phyloP scores from a whole-genome alignment of 2,113 vertebrate genomes.

The Dasyornis broadbenti region DNA sequence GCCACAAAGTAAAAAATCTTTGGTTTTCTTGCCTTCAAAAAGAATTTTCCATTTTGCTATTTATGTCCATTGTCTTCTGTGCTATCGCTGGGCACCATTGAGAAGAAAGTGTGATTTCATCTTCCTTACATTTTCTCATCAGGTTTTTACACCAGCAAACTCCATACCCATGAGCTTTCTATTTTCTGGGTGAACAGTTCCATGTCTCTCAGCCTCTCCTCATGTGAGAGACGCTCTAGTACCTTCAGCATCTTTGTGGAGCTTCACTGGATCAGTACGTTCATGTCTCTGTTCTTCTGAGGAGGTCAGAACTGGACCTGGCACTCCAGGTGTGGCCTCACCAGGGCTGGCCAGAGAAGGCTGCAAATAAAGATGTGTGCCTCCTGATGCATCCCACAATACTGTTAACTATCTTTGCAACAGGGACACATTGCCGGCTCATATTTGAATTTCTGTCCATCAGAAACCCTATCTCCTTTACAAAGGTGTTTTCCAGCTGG shows the following conservation, averaged over 20 bases:
- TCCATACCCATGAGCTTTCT: neutral
- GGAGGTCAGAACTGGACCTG: neutral
- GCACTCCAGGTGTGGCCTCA: neutral
- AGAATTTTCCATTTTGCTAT: neutral
- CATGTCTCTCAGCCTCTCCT: neutral
- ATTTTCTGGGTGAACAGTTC: neutral
- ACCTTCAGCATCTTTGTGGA: neutral
- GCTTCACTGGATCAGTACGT: neutral
- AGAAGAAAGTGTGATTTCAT: neutral
- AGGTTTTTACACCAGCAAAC: neutral
- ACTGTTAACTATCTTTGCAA: neutral
- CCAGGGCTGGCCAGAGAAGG: neutral
- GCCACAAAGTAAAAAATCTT: accelerated
- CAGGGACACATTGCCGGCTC: neutral
- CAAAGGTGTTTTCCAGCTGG: neutral
- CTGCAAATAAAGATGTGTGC: neutral
- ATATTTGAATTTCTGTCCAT: neutral
- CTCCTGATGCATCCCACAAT: neutral
- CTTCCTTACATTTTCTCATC: neutral
- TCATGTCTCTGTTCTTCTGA: neutral
- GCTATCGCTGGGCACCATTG: neutral
- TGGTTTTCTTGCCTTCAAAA: neutral
- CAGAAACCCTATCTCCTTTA: neutral
- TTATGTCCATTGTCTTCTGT: neutral
- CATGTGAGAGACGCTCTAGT: neutral